Evolutionary conservation across 2,113 vertebrate species (phyloP).

Genomic region (Megaceryle torquata): DNA sequence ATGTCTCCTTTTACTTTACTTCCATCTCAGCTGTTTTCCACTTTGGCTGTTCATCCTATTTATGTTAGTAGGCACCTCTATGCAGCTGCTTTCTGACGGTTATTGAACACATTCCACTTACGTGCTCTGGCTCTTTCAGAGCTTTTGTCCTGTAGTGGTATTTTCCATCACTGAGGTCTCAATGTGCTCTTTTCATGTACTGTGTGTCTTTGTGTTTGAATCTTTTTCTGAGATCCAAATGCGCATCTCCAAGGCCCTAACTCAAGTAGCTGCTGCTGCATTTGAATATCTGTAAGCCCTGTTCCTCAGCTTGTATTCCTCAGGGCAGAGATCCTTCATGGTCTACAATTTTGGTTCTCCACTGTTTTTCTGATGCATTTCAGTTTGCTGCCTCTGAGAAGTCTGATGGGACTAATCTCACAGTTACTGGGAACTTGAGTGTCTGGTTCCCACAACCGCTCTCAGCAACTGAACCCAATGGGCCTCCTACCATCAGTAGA

Average conservation of each 20-base stretch:
- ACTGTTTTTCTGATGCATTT: neutral
- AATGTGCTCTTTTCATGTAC: too few species aligned
- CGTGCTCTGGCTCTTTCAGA: rapidly evolving
- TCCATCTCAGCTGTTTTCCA: neutral
- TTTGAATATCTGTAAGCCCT: neutral
- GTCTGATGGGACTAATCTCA: neutral
- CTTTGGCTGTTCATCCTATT: neutral
- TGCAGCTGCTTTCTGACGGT: neutral
- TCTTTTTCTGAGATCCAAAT: neutral
- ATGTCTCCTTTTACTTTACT: neutral
- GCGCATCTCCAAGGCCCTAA: too few species aligned
- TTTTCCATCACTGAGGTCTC: neutral
- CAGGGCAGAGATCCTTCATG: neutral
- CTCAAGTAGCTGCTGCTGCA: neutral
- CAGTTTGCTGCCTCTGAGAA: neutral
- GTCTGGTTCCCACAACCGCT: rapidly evolving
- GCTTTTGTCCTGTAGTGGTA: rapidly evolving
- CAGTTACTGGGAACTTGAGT: rapidly evolving
- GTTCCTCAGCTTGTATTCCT: neutral
- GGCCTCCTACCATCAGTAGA: neutral
- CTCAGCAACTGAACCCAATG: rapidly evolving
- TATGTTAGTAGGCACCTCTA: rapidly evolving
- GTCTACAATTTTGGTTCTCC: neutral
- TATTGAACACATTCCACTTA: rapidly evolving
- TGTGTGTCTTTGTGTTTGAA: rapidly evolving